These are phyloP conservation scores for Dendrocincla tyrannina DNA, from an alignment of 2,797 vertebrate genomes.

Conservation along the genomic window DNA sequence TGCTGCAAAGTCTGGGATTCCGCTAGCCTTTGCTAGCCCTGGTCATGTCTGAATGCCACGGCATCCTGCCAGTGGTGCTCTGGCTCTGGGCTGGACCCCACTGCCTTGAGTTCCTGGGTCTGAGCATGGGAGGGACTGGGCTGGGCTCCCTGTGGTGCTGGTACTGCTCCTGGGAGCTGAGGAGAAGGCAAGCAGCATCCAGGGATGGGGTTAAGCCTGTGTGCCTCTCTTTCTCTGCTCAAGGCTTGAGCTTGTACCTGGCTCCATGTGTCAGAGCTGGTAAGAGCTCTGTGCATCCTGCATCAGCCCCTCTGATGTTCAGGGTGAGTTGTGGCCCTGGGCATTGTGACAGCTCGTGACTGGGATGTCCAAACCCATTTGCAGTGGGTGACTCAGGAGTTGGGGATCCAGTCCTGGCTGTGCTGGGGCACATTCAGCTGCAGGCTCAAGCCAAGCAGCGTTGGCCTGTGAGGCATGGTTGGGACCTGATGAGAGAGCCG, in stretches of 20 bases:
- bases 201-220: accelerated
- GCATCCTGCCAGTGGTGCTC: background rate
- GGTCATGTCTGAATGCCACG: accelerated
- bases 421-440: background rate
- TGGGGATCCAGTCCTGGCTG: background rate
- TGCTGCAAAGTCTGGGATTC: background rate
- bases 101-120: background rate
- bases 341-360: background rate
- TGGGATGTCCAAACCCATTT: background rate
- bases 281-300: background rate
- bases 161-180: background rate
- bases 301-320: background rate
- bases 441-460: background rate
- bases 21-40: background rate
- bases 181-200: background rate
- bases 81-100: background rate
- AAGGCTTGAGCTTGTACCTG: background rate
- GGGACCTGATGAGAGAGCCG: background rate
- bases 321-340: background rate
- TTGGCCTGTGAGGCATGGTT: background rate
- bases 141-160: accelerated
- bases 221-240: background rate
- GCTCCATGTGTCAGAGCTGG: background rate
- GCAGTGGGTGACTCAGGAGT: background rate
- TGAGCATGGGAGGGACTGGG: background rate